phyloP scores from a whole-genome alignment of 2,113 vertebrate genomes.

The Ginglymostoma cirratum region DNA sequence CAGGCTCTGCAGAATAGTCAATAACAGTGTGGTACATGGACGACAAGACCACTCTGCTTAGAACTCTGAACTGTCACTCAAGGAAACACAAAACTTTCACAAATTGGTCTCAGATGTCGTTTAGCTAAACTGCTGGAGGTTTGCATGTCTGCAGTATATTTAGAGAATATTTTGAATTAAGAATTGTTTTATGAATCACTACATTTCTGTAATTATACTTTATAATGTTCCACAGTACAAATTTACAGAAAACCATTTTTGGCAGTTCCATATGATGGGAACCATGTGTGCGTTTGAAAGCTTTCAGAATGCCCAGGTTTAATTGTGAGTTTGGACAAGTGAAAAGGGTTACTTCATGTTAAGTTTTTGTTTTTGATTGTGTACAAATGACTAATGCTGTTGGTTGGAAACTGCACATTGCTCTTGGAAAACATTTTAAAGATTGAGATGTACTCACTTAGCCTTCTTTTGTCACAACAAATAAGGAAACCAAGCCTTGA shows the following conservation, averaged over 20 bases:
- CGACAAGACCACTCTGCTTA: background rate
- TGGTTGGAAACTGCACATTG: conserved; percentile 1
- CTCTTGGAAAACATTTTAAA: background rate
- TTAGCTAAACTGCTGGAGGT: conserved; percentile 31
- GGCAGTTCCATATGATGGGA: conserved; percentile 34
- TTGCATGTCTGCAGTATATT: conserved; percentile 36
- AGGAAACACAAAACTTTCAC: conserved; percentile 9
- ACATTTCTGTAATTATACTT: conserved; percentile 36
- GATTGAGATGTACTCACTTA: background rate
- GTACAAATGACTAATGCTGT: conserved; percentile 14
- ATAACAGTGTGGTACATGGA: background rate
- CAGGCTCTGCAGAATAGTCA: background rate
- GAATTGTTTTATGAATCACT: conserved; percentile 38
- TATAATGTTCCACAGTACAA: conserved; percentile 37
- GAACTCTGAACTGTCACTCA: conserved; percentile 35
- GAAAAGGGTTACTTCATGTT: conserved; percentile 15
- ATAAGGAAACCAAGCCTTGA: background rate
- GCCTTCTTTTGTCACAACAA: background rate
- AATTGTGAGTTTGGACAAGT: conserved; percentile 13
- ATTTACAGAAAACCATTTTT: conserved; percentile 38
- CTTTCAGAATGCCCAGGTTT: background rate
- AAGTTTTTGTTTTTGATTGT: conserved; percentile 19
- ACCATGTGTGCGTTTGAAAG: conserved; percentile 18
- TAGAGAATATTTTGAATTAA: conserved; percentile 37
- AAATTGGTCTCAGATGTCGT: conserved; percentile 36